Conservation (phyloP, 1,140 invertebrate genomes). For the Cydia pomonella region DNA sequence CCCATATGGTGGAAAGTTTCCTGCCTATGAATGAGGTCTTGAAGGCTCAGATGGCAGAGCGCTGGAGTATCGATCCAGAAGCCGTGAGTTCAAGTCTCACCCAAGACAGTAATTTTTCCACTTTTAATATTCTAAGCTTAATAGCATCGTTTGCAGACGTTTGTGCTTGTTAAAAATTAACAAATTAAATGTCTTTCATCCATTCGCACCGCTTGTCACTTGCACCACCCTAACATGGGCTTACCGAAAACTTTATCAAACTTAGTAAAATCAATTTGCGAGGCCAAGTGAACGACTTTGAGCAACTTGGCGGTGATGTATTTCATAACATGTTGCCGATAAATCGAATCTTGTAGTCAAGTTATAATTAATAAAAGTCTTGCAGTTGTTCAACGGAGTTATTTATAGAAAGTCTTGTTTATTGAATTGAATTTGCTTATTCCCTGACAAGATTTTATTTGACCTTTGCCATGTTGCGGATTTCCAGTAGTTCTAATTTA, state of each 20-base stretch:
- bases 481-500: no score
- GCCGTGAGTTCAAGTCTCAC: no score
- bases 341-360: constrained; percentile 24
- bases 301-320: constrained; percentile 20
- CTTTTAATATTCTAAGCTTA: no score
- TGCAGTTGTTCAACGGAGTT: not conserved
- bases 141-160: no score
- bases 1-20: no score
- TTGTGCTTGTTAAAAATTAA: no score
- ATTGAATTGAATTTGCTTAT: not conserved
- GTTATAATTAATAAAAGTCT: constrained; percentile 26
- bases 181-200: not conserved
- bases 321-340: constrained; percentile 27
- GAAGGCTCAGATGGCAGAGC: no score
- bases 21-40: no score
- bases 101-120: no score
- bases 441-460: no score
- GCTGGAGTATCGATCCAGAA: no score
- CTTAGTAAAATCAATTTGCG: constrained; percentile 30
- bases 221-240: not conserved
- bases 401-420: constrained; percentile 4
- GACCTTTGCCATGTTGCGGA: no score
- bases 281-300: constrained; percentile 30
- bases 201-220: constrained; percentile 11
- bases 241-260: constrained; percentile 33